Conservation (phyloP, 2,113 vertebrate genomes). For the Siniperca knerii region DNA sequence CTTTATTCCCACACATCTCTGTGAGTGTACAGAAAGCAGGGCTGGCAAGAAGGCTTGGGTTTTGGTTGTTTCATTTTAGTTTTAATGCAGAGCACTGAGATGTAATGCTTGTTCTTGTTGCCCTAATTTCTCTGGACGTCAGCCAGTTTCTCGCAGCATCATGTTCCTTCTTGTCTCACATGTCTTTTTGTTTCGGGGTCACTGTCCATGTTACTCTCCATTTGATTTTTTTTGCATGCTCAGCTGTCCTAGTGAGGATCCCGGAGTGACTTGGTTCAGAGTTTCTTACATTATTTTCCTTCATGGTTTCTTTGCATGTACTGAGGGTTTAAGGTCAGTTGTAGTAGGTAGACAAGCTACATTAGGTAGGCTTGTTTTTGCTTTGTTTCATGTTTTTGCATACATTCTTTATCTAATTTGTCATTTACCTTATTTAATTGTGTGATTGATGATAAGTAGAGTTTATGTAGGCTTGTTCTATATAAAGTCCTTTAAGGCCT, state of each 20-base stretch:
- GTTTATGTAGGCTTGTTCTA: neutral
- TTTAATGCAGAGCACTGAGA: neutral
- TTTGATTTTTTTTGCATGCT: neutral
- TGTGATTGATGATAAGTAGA: neutral
- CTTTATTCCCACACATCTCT: neutral
- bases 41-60: neutral
- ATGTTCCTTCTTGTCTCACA: slow-evolving; percentile 1
- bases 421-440: neutral
- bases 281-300: neutral
- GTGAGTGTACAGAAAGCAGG: neutral
- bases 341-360: neutral
- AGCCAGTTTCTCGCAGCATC: neutral
- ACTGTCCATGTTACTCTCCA: neutral
- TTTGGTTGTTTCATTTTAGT: slow-evolving; percentile 4
- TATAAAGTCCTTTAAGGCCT: neutral
- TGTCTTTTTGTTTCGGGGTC: neutral
- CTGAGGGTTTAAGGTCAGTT: neutral
- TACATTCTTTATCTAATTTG: neutral
- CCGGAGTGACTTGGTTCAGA: neutral
- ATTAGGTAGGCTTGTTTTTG: neutral
- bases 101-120: neutral
- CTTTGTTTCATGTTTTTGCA: slow-evolving; percentile 10
- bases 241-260: neutral
- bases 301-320: neutral
- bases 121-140: slow-evolving; percentile 6